Percentiles rank a stretch among this genome's conserved stretches.
These are phyloP conservation scores for Phragmatobia fuliginosa DNA, from an alignment of 2,888 invertebrate species.

Conservation along the genomic window DNA sequence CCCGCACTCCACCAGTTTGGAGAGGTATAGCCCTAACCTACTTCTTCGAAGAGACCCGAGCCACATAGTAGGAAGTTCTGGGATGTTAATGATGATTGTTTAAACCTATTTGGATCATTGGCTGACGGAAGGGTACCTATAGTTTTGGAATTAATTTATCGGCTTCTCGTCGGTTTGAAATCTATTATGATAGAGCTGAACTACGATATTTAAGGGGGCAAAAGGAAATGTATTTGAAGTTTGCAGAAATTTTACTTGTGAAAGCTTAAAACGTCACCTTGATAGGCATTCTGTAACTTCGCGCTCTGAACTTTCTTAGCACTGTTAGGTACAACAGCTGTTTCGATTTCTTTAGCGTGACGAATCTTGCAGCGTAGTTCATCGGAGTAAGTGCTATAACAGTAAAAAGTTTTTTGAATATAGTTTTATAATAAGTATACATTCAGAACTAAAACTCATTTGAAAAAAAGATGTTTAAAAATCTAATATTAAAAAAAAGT, in stretches of 20 bases:
- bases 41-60: too few relatives aligned
- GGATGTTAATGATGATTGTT: not conserved
- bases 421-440: not conserved
- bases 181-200: too few relatives aligned
- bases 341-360: slow-evolving; percentile 87
- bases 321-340: slow-evolving; percentile 81
- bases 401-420: not conserved
- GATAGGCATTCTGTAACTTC: slow-evolving; percentile 78
- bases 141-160: not conserved
- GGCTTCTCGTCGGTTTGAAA: too few relatives aligned
- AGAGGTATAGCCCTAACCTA: too few relatives aligned
- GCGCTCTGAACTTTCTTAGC: slow-evolving; percentile 73
- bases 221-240: not conserved
- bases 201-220: too few relatives aligned
- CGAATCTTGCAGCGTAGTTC: slow-evolving; percentile 90
- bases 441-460: too few relatives aligned
- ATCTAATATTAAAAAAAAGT: too few relatives aligned
- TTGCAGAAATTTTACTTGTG: not conserved
- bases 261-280: slow-evolving; percentile 63
- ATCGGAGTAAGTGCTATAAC: slow-evolving; percentile 88
- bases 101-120: not conserved
- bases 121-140: not conserved
- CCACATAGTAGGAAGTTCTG: too few relatives aligned
- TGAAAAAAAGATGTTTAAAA: too few relatives aligned
- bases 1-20: too few relatives aligned